Evolutionary conservation across 2,113 vertebrate species (phyloP).

Genomic region (Embiotoca jacksoni): DNA sequence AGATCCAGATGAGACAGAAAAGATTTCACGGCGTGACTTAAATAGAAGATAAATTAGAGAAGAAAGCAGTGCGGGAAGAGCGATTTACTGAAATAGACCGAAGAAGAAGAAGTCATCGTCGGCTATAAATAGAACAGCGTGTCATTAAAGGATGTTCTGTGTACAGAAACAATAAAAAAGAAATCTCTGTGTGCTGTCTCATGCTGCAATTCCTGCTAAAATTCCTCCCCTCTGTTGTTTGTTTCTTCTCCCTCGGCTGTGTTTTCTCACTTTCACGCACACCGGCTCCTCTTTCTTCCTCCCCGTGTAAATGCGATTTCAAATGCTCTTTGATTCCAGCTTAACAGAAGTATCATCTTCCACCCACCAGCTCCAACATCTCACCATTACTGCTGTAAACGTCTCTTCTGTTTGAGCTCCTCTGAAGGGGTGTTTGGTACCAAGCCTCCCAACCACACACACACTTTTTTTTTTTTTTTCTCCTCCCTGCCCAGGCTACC

Average conservation of each 20-base stretch:
- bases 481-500: conserved; percentile 86
- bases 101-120: conserved; percentile 26
- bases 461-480: not conserved
- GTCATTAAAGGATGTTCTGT: conserved; percentile 50
- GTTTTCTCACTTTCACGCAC: conserved; percentile 10
- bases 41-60: conserved; percentile 31
- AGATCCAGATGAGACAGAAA: conserved; percentile 50
- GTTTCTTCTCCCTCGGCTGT: conserved; percentile 15
- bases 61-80: conserved; percentile 13
- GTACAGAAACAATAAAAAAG: conserved; percentile 9
- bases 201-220: conserved; percentile 12
- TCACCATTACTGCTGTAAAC: conserved; percentile 4
- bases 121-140: conserved; percentile 49
- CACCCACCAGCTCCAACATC: conserved; percentile 26
- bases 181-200: conserved; percentile 25
- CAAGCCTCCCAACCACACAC: conserved; percentile 21
- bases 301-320: conserved; percentile 15
- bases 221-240: conserved; percentile 1
- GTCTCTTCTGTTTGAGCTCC: conserved; percentile 28
- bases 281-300: not conserved
- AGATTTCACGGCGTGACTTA: conserved; percentile 8
- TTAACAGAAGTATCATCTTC: conserved; percentile 15
- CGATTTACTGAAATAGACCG: conserved; percentile 49
- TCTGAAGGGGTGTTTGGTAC: conserved; percentile 21
- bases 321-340: conserved; percentile 40